phyloP scores from a whole-genome alignment of 2,888 invertebrate genomes.

The Xestia xanthographa region DNA sequence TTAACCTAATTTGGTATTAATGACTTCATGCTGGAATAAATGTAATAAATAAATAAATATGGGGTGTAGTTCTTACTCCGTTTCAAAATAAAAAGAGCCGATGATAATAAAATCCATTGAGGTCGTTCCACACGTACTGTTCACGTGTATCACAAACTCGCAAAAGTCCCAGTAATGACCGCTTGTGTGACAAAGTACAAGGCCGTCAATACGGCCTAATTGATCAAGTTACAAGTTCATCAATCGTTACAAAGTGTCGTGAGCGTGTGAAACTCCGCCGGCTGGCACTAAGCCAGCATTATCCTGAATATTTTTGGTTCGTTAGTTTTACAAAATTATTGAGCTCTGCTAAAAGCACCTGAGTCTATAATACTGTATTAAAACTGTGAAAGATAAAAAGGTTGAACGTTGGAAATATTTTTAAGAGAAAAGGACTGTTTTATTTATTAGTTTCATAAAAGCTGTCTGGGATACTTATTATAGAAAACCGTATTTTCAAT shows the following conservation, averaged over 20 bases:
- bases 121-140: neutral
- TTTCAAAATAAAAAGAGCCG: conserved; percentile 5
- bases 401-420: neutral
- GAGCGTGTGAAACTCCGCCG: conserved; percentile 51
- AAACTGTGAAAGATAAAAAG: conserved; percentile 10
- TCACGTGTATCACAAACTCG: neutral
- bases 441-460: neutral
- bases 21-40: neutral
- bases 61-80: neutral
- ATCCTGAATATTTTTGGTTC: conserved; percentile 59
- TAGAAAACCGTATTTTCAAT: neutral
- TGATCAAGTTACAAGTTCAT: conserved; percentile 60
- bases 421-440: neutral
- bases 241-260: conserved; percentile 50
- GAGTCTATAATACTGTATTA: conserved; percentile 26
- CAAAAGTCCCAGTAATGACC: conserved; percentile 1
- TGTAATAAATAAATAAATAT: neutral
- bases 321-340: conserved; percentile 54
- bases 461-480: neutral
- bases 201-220: conserved; percentile 42
- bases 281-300: conserved; percentile 59
- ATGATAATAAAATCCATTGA: neutral
- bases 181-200: conserved; percentile 12
- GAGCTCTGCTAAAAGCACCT: conserved; percentile 49
- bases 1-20: neutral